Evolutionary conservation across 1,140 invertebrate species (phyloP).

Genomic region (Alviniconcha marisindica): DNA sequence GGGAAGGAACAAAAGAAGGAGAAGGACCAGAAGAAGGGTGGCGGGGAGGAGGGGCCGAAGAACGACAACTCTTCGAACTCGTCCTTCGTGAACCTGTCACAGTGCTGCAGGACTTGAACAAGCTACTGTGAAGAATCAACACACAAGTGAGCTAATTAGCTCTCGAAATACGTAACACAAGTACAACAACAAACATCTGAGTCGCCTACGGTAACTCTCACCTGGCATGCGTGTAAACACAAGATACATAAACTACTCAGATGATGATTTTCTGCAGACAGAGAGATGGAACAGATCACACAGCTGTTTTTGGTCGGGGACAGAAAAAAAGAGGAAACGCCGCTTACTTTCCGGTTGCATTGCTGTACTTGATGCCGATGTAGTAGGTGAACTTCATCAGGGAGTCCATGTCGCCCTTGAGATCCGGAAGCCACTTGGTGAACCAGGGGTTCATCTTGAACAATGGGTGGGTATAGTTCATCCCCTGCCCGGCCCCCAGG

Average conservation of each 20-base stretch:
- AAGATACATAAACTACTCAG: no score
- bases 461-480: conserved; percentile 92
- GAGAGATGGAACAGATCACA: no score
- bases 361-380: conserved; percentile 78
- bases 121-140: not conserved
- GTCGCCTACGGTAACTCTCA: no score
- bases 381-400: conserved; percentile 62
- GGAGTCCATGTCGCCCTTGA: conserved; percentile 47
- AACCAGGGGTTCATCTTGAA: conserved; percentile 89
- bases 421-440: conserved; percentile 58
- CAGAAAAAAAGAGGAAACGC: no score
- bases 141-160: not conserved
- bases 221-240: no score
- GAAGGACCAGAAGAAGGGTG: no score
- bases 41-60: conserved; percentile 69
- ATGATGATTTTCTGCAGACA: no score
- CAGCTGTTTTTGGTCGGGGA: no score
- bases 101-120: no score
- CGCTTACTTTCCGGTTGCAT: conserved; percentile 84
- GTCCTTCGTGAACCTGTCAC: conserved; percentile 51
- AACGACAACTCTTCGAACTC: conserved; percentile 57
- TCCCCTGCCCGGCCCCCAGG: conserved; percentile 78
- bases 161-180: not conserved
- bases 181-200: not conserved
- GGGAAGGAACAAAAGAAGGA: not conserved